Evolutionary conservation across 2,888 invertebrate genomes (phyloP).

Genomic region (Petrophora chlorosata): DNA sequence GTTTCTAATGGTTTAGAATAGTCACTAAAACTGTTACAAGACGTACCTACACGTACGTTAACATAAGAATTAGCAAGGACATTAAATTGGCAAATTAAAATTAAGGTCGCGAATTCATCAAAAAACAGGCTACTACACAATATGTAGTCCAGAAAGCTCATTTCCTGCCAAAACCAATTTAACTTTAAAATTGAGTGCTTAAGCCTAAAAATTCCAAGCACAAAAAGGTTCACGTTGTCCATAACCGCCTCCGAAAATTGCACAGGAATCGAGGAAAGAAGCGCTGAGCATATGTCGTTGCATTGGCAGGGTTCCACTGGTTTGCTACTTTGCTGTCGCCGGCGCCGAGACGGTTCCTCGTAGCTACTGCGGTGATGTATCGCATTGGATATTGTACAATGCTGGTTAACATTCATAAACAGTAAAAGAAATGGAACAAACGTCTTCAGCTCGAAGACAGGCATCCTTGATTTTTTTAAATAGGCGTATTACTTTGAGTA

Average conservation of each 20-base stretch:
- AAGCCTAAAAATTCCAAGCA: background rate
- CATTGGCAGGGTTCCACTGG: conserved; percentile 69
- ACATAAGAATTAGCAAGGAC: too few relatives aligned
- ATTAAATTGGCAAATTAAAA: too few relatives aligned
- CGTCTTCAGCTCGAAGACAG: background rate
- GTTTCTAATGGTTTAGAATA: too few relatives aligned
- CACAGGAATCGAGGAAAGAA: conserved; percentile 50
- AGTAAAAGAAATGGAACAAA: background rate
- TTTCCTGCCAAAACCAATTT: background rate
- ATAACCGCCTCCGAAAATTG: conserved; percentile 47
- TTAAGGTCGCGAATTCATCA: too few relatives aligned
- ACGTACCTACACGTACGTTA: too few relatives aligned
- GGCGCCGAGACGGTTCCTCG: conserved; percentile 29
- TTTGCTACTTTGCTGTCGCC: conserved; percentile 43
- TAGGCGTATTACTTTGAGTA: too few relatives aligned
- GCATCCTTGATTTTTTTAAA: too few relatives aligned
- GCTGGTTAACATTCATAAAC: conserved; percentile 21
- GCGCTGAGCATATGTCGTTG: conserved; percentile 54
- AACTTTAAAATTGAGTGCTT: background rate
- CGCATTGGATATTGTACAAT: conserved; percentile 36
- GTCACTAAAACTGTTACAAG: too few relatives aligned
- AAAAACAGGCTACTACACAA: too few relatives aligned
- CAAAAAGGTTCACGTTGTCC: background rate
- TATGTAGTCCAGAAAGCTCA: too few relatives aligned
- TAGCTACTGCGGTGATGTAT: conserved; percentile 7